A percentile compares a stretch with the other conserved stretches of the same genome.
These are phyloP conservation scores for Elanoides forficatus DNA, from an alignment of 2,113 vertebrate genomes.

Conservation along the genomic window DNA sequence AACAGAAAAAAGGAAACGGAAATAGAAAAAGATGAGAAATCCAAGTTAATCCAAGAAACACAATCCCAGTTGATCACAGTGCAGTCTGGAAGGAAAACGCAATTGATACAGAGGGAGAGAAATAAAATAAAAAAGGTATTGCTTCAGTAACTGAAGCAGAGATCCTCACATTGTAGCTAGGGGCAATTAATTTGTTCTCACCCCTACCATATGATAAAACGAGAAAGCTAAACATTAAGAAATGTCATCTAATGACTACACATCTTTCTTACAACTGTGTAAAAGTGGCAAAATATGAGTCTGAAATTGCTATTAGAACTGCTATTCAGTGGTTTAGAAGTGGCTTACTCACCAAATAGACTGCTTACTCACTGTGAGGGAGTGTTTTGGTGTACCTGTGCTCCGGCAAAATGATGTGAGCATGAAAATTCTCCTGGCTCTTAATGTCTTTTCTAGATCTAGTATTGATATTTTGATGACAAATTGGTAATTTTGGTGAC, in stretches of 20 bases:
- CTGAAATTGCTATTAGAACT: neutral
- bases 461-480: neutral
- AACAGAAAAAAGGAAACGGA: neutral
- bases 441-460: neutral
- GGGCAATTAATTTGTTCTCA: neutral
- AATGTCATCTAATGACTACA: neutral
- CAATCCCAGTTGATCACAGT: neutral
- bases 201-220: neutral
- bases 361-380: slow-evolving; percentile 5
- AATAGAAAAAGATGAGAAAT: slow-evolving; percentile 34
- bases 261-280: neutral
- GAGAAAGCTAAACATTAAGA: neutral
- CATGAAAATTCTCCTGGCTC: neutral
- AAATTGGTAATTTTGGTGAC: neutral
- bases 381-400: neutral
- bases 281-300: neutral
- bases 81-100: neutral
- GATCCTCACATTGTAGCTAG: neutral
- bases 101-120: neutral
- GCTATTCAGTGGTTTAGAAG: neutral
- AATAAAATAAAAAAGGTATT: neutral
- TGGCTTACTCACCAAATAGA: neutral
- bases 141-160: neutral
- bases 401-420: neutral
- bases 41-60: slow-evolving; percentile 38